Evolutionary conservation across 2,113 vertebrate species (phyloP), one percentile per base, ranked within the genome.

Genomic region (Rousettus leschenaultii): DNA sequence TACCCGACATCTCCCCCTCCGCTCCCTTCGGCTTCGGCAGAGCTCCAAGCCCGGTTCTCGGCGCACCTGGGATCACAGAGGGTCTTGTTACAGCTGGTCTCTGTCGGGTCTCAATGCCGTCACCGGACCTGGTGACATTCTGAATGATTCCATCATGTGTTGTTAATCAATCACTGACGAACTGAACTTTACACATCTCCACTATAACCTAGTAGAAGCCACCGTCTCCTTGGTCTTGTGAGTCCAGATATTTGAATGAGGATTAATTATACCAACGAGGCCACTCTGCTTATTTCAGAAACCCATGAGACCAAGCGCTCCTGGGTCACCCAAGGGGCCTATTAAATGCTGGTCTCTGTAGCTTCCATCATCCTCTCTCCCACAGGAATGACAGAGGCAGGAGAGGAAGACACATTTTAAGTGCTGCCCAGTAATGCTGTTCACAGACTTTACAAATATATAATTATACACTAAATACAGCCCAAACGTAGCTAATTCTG

Each of bases 71-170:
- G 59, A 83, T 7, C 48, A 28, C n/a, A 61, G 22, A 14, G 11
- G n/a, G 43, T 55, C 57, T 40, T 7, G 4, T 70, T n/a, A 63
- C 40, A 40, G 12, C 24, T 13, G 4, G 2, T 45, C 26, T 84
- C 65, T 35, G 0, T 43, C 9, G 2, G n/a, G 57, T 22, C 2
- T 3, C 16, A 59, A 75, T 2, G 3, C 12, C 9, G 8, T 18
- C 48, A n/a, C 7, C 18, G 30, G 28, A 5, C 45, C 24, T 11
- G 7, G 30, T n/a, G 59, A 68, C 1, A 0, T 28, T 33, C 15
- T 55, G 38, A 14, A 19, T 45, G n/a, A 24, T 61, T 38, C 33
- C 55, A 78, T 33, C 38, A 18, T 12, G n/a, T 30, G n/a, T 75
- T 21, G 40, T 33, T 19, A 68, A 24, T 22, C 40, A 82, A 61